Base-by-base conservation (phyloP, 2,888 invertebrate species). In the Altica lythri region DNA sequence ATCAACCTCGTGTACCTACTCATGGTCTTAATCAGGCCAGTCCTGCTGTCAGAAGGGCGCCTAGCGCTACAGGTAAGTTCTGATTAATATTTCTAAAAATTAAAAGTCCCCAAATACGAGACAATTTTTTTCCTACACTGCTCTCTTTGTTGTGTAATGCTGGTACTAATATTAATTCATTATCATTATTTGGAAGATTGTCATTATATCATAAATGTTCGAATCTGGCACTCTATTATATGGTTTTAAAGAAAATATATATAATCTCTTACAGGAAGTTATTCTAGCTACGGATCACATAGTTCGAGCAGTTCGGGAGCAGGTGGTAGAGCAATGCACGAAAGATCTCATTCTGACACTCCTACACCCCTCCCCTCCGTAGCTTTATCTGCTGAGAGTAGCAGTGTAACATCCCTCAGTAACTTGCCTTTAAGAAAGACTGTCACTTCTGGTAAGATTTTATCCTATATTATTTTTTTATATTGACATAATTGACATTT, bases 311-410 rank as follows among this genome's bases (percentile, higher is more conserved):
- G 75, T 65, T 74, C 74, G 37, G 74, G 75, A 35, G 70, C 71
- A 18, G 78, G 78, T 30, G 78, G 78, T 25, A 80, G 86, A 40
- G 80, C 88, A 38, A 88, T 90, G 75, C 93, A 93, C 74, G 93
- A 93, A 75, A 82, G 93, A 59, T 92, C 92, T 19, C 92, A 93
- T 77, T 92, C 92, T 17, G 93, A 93, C 75, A 92, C 92, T 40
- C 91, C 89, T 13, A 89, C 90, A 43, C 87, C 90, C 45, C 79
- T 91, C 66, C 89, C 90, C 43, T 87, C 90, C 8, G 93, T 95
- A 46, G 92, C 94, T 76, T 81, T 96, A 53, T 94, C 92, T 50
- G 91, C 92, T 22, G 95, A 96, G 78, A 95, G 95, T 77, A 95
- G 95, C 76, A 95, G 94, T 75, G 95, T 95, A 60, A 92, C 95